Evolutionary conservation across 2,888 invertebrate species (phyloP).

Genomic region (Drosophila neotestacea): DNA sequence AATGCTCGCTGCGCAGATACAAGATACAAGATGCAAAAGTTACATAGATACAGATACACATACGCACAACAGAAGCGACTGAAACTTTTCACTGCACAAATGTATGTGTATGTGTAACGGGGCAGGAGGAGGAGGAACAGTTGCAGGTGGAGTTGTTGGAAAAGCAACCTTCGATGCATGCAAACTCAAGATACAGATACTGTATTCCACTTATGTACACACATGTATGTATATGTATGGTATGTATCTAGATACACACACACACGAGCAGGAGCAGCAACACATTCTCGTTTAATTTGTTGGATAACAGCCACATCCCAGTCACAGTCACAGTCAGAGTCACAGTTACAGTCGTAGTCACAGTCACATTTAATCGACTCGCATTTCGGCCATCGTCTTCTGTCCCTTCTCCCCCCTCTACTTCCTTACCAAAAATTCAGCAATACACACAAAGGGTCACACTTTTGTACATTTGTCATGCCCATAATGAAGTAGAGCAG

Average conservation of each 20-base stretch:
- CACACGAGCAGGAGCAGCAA: constrained; percentile 14
- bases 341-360: constrained; percentile 9
- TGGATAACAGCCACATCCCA: constrained; percentile 33
- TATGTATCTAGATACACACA: constrained; percentile 21
- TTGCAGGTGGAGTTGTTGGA: constrained; percentile 9
- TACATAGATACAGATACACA: constrained; percentile 40
- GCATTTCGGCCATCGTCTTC: background rate
- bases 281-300: constrained; percentile 44
- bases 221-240: background rate
- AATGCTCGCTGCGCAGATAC: constrained; percentile 65
- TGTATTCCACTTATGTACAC: constrained; percentile 25
- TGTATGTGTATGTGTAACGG: too few species aligned
- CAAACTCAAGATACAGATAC: constrained; percentile 30
- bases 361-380: constrained; percentile 15
- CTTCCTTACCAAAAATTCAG: constrained; percentile 19
- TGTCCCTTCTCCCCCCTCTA: background rate
- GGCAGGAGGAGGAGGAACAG: constrained; percentile 2
- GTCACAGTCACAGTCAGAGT: constrained; percentile 16
- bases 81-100: constrained; percentile 44
- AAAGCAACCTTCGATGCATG: constrained; percentile 16
- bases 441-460: constrained; percentile 32
- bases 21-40: constrained; percentile 48
- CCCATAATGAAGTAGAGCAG: constrained; percentile 71
- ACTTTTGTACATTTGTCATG: constrained; percentile 61
- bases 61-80: constrained; percentile 15